These are phyloP conservation scores for Ophraella communa DNA, from an alignment of 2,888 invertebrate species.

Conservation along the genomic window DNA sequence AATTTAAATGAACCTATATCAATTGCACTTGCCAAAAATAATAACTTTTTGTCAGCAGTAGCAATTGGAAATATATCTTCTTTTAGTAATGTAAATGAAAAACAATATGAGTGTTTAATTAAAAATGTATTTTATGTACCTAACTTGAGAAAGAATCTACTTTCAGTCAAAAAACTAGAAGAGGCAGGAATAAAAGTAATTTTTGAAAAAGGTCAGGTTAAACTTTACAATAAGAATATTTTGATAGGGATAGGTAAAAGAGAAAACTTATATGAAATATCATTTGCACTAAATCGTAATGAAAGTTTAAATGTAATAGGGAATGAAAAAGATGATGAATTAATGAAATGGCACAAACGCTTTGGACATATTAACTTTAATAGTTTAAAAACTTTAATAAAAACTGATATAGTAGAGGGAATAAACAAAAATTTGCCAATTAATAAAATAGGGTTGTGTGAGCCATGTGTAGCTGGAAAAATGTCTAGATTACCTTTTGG, in stretches of 20 bases:
- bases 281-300: constrained; percentile 5
- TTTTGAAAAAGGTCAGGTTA: constrained; percentile 23
- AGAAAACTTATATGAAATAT: constrained; percentile 34
- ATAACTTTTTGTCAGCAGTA: background rate
- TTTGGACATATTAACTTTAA: constrained; percentile 8
- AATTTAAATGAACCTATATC: no score
- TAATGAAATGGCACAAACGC: constrained; percentile 5
- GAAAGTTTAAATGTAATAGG: constrained; percentile 7
- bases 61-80: background rate
- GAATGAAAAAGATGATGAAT: constrained; percentile 6
- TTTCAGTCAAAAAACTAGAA: constrained; percentile 27
- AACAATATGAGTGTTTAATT: constrained; percentile 29
- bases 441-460: constrained; percentile 30
- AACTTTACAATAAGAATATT: constrained; percentile 16
- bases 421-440: constrained; percentile 26
- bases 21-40: background rate
- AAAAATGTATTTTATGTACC: constrained; percentile 34
- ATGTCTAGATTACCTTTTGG: constrained; percentile 28
- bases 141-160: constrained; percentile 21
- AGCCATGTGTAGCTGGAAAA: constrained; percentile 31
- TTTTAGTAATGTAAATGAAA: constrained; percentile 12
- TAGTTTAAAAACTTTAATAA: background rate
- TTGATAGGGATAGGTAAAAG: constrained; percentile 26
- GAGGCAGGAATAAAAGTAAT: constrained; percentile 22
- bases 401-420: constrained; percentile 26